Percentiles rank a stretch among this genome's conserved stretches.
phyloP scores from a whole-genome alignment of 92 coral and sea anemone genomes.

The Epizoanthus stellaris region DNA sequence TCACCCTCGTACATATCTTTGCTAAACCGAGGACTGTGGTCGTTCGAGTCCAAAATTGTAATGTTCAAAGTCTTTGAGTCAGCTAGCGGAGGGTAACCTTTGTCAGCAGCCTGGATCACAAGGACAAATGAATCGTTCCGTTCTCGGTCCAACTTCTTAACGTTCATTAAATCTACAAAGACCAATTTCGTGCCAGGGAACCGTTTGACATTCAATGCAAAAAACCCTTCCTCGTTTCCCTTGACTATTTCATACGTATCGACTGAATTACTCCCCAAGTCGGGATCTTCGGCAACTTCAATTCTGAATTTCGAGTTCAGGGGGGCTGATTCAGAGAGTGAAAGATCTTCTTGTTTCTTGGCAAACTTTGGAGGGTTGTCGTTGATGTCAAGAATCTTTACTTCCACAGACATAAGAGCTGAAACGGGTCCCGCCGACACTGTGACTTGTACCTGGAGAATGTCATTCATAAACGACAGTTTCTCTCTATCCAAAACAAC shows the following conservation, averaged over 20 bases:
- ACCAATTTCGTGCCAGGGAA: constrained; percentile 59
- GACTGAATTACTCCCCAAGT: constrained; percentile 80
- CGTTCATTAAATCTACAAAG: constrained; percentile 61
- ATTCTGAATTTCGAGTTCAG: constrained; percentile 66
- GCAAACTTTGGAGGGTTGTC: constrained; percentile 77
- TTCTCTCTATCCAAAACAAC: constrained; percentile 70
- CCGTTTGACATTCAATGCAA: constrained; percentile 58
- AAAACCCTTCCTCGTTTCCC: constrained; percentile 74
- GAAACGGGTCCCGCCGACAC: constrained; percentile 47
- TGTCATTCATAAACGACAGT: constrained; percentile 58
- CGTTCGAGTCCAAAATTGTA: constrained; percentile 79
- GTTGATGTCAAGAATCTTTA: constrained; percentile 73
- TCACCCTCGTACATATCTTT: constrained; percentile 62
- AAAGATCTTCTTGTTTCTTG: constrained; percentile 59
- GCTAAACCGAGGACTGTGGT: constrained; percentile 80
- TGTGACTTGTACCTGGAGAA: constrained; percentile 65
- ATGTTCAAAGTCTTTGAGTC: constrained; percentile 70
- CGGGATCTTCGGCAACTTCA: constrained; percentile 68
- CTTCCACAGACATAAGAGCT: constrained; percentile 63
- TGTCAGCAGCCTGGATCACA: constrained; percentile 76
- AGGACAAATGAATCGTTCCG: constrained; percentile 64
- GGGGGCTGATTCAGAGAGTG: constrained; percentile 81
- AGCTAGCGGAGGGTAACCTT: constrained; percentile 72
- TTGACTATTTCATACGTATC: constrained; percentile 72
- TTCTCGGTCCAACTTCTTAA: constrained; percentile 81